Evolutionary conservation across 2,888 invertebrate genomes (phyloP).

Genomic region (Teleiodes luculella): DNA sequence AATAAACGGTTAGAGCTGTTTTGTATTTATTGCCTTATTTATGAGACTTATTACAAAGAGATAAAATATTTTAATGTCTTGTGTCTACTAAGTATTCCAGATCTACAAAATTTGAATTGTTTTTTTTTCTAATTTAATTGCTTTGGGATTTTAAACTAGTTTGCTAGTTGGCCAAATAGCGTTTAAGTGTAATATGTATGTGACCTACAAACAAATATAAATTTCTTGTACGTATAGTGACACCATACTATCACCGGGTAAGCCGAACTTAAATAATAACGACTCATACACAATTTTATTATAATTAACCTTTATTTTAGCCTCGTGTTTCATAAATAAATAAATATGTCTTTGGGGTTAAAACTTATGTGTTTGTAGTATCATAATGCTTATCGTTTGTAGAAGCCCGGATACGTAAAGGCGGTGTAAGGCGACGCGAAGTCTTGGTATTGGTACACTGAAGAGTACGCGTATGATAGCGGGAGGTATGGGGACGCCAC

Average conservation of each 20-base stretch:
- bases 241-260: no score
- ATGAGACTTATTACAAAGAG: background rate
- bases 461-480: conserved; percentile 42
- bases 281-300: background rate
- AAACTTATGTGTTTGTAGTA: background rate
- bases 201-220: no score
- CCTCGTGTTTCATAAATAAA: background rate
- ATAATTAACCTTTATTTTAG: background rate
- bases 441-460: conserved; percentile 35
- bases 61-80: background rate
- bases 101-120: no score
- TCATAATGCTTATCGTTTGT: background rate
- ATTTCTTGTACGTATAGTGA: no score
- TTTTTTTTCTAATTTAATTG: no score
- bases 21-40: background rate
- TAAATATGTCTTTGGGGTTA: background rate
- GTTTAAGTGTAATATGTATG: no score
- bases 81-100: background rate
- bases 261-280: no score
- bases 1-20: conserved; percentile 1
- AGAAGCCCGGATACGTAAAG: background rate
- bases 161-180: no score
- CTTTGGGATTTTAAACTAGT: no score
- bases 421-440: background rate
- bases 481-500: conserved; percentile 16